Base-by-base conservation (phyloP, 2,888 invertebrate genomes). In the Phortica okadai region DNA sequence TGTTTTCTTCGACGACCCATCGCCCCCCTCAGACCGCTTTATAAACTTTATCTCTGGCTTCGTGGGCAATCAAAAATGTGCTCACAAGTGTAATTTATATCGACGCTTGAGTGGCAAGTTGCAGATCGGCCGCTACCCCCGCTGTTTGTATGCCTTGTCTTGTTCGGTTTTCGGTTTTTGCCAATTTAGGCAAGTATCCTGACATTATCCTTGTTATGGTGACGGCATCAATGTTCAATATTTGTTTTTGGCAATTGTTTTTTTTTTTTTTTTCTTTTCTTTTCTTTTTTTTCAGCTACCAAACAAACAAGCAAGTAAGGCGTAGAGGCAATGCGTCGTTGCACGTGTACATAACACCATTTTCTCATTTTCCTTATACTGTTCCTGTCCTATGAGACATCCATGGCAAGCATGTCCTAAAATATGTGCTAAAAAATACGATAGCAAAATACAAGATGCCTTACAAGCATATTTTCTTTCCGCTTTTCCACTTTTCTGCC, bases 11-110 rank as follows among this genome's bases (percentile, higher is more conserved):
- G 69, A 16, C n/a, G 11, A 21, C 21, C 21, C 21, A 21, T 21
- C 21, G n/a, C 21, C 21, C 45, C 45, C 69, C 21, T 69, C 45
- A 33, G 33, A 33, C 33, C 33, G 33, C 33, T 33, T 33, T 33
- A 33, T 33, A 33, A 33, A 33, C 33, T 33, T 33, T 33, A 33
- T 33, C 33, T 33, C 33, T 33, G 2, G 33, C 33, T 33, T 69
- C 44, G 21, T 69, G 45, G 69, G 21, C 50, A 69, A 69, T 69
- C 50, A 69, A 69, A 69, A 45, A 69, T 69, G 41, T 44, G 25
- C 41, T 45, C 21, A 21, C 69, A 69, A 69, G 69, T 45, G 69
- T 69, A 45, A 69, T 69, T 69, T 69, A 69, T 69, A 69, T 69
- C 69, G 69, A 69, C n/a, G 21, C 69, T 45, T 21, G 16, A 45